Percentiles rank a stretch among this genome's conserved stretches.
These are phyloP conservation scores for Coregonus clupeaformis DNA, from an alignment of 2,113 vertebrate genomes.

Conservation along the genomic window DNA sequence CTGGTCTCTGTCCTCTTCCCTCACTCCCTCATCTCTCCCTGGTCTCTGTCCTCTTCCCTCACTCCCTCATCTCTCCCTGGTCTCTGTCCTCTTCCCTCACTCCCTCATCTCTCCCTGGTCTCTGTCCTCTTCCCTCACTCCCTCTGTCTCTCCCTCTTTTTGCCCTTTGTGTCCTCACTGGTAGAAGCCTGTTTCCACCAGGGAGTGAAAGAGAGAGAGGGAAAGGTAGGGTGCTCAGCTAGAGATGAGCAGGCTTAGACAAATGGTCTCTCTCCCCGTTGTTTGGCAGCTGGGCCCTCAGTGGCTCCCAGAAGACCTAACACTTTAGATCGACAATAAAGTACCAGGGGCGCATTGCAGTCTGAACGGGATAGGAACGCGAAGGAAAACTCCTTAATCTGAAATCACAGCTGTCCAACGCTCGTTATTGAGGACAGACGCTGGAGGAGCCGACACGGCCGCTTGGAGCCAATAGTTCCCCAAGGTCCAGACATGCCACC, in stretches of 20 bases:
- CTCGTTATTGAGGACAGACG: conserved; percentile 74
- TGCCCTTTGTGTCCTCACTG: neutral
- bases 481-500: conserved; percentile 78
- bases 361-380: conserved; percentile 79
- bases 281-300: conserved; percentile 89
- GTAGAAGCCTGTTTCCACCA: neutral
- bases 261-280: conserved; percentile 77
- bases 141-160: neutral
- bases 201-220: neutral
- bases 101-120: too few relatives aligned
- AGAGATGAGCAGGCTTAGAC: conserved; percentile 39
- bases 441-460: conserved; percentile 78
- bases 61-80: too few relatives aligned
- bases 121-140: neutral
- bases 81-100: too few relatives aligned
- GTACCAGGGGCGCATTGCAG: conserved; percentile 80
- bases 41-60: too few relatives aligned
- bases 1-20: too few relatives aligned
- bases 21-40: too few relatives aligned
- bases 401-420: conserved; percentile 89
- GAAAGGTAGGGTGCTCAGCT: conserved; percentile 6
- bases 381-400: conserved; percentile 93
- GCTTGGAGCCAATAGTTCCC: conserved; percentile 83
- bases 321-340: conserved; percentile 84
- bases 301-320: conserved; percentile 87